Base-by-base conservation (phyloP, 2,797 vertebrate species). In the Protosalanx chinensis region DNA sequence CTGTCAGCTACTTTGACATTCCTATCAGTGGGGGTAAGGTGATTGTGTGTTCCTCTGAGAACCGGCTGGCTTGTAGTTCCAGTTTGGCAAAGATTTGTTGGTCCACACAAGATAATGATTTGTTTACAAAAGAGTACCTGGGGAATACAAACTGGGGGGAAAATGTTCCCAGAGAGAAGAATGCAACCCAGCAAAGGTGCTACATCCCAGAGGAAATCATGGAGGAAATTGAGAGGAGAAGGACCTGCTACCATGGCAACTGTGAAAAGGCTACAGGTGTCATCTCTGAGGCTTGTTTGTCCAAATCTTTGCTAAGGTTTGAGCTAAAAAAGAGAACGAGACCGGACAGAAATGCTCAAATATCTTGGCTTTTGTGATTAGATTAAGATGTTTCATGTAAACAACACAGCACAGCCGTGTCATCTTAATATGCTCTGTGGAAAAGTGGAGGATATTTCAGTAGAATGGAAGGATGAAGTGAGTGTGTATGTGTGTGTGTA, bases 131-230 rank as follows among this genome's bases (percentile, higher is more conserved):
- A 37, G 29, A 27, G 29, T 56, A 18, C 23, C 51, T 63, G 62
- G 75, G 65, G 76, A 75, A 79, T 70, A 64, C 62, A 72, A 67
- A 75, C 72, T 23, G 49, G 3, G 69, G 70, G 70, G 68, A 58
- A 74, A 63, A 72, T 72, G 61, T 67, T 76, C 66, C 73, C 33
- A 27, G 72, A 81, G 64, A 79, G 76, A 62, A 71, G 72, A 69
- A 72, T 68, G 30, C 66, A 68, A 63, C 51, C n/a, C 32, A 30
- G n/a, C 13, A 58, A 75, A 85, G 74, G 72, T 61, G 74, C 77
- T 77, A 72, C 75, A 79, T 85, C 83, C 80, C 76, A 71, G 66
- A 86, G 84, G 87, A 89, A 86, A 86, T 86, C 82, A 83, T 33
- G 53, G 73, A 49, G 53, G 72, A 61, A 81, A 74, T 73, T 75